Evolutionary conservation across 1,140 invertebrate species (phyloP), one percentile per base, ranked within the genome.

Genomic region (Tetragonula clypearis): DNA sequence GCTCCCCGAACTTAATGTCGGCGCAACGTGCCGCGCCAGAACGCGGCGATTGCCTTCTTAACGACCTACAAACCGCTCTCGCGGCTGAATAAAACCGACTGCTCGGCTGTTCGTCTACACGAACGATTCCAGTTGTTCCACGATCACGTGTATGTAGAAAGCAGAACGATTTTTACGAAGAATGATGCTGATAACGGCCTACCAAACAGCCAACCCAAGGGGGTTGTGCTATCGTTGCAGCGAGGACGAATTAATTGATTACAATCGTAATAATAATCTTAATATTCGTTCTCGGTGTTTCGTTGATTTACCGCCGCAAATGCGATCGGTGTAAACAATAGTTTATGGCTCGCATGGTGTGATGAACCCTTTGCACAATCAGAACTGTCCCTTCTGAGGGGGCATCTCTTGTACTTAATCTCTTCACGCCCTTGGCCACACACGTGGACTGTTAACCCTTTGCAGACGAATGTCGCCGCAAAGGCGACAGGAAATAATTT

Each of bases 1-100:
- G 62, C 72, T 87, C 85, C 78, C 60, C 74, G 88, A 86, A 86
- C 72, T 87, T 86, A 85, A 88, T 88, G 89, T 75, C 69, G 55
- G 68, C 69, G 66, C 76, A 76, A 84, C 65, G 82, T 86, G 76
- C 79, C 80, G 56, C 71, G 55, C 75, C 41, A 58, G 60, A 58
- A 65, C 26, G 17, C 68, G 73, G 62, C 82, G 30, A 87, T 88
- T 84, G 82, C 65, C 66, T 86, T 85, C 81, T 86, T 90, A 90
- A 90, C 89, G 86, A 87, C 60, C 71, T 69, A 84, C 60, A 81
- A 90, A 86, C 71, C 71, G 62, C 53, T 66, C 71, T 65, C 41
- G 65, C 66, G 17, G 56, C 0, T 49, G 68, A 82, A 86, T 82
- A 79, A 86, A 80, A 85, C 17, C 26, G 19, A 19, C 11, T 5